These are phyloP conservation scores for Muntiacus reevesi DNA, from an alignment of 2,113 vertebrate species.

Conservation along the genomic window DNA sequence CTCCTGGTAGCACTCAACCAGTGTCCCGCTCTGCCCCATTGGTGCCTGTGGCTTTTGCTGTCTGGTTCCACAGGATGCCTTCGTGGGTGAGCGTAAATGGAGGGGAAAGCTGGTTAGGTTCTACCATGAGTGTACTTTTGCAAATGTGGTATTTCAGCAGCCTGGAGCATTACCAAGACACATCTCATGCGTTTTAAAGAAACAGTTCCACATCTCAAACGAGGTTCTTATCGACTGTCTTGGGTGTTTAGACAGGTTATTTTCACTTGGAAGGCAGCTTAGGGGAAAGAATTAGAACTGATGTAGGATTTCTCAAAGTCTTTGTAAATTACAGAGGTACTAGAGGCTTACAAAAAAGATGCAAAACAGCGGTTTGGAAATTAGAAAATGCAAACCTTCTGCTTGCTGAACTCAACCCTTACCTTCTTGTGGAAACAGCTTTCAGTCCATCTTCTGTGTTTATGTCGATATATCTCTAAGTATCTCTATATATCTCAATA, in stretches of 20 bases:
- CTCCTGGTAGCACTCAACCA: background rate
- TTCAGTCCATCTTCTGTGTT: background rate
- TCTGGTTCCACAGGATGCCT: constrained; percentile 48
- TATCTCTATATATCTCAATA: background rate
- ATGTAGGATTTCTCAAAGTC: background rate
- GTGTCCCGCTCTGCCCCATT: background rate
- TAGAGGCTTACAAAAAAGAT: background rate
- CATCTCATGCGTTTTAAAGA: constrained; percentile 61
- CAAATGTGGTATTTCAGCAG: constrained; percentile 70
- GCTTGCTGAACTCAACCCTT: background rate
- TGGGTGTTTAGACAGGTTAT: constrained; percentile 20
- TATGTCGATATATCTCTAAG: background rate
- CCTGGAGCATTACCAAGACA: constrained; percentile 68
- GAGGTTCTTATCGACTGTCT: constrained; percentile 24
- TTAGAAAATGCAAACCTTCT: constrained; percentile 6
- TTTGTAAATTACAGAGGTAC: constrained; percentile 16
- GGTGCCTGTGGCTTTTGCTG: background rate
- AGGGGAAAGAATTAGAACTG: constrained; percentile 5
- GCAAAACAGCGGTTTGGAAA: constrained; percentile 34
- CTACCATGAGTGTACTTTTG: constrained; percentile 57
- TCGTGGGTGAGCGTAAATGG: constrained; percentile 34
- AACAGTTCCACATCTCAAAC: constrained; percentile 21
- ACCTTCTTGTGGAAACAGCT: background rate
- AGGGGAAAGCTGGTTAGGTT: constrained; percentile 43
- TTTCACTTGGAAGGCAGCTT: constrained; percentile 35